Percentiles rank a stretch among this genome's conserved stretches.
phyloP scores from a whole-genome alignment of 2,113 vertebrate genomes.

The Ctenomys sociabilis region DNA sequence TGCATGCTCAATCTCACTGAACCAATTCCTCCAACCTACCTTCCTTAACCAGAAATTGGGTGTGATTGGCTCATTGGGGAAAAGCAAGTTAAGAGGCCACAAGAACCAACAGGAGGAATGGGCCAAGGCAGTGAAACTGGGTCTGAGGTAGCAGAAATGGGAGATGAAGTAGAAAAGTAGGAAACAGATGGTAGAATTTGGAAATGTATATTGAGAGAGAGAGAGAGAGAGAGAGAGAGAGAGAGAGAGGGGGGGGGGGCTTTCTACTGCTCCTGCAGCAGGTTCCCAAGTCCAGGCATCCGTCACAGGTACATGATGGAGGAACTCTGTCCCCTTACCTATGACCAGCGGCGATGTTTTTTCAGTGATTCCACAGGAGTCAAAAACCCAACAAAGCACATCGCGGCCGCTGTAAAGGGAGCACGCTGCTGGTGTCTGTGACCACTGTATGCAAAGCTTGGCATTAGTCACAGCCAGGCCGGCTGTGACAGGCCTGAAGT shows the following conservation, averaged over 20 bases:
- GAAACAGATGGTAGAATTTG: not conserved
- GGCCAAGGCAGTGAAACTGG: fast-evolving
- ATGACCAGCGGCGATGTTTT: constrained; percentile 84
- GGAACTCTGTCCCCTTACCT: constrained; percentile 82
- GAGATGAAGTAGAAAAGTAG: not conserved
- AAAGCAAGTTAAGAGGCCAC: not conserved
- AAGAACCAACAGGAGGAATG: not conserved
- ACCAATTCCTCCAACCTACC: not conserved
- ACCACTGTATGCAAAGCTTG: constrained; percentile 99
- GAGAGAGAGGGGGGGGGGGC: not conserved
- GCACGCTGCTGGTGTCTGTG: constrained; percentile 92
- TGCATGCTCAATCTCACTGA: fast-evolving
- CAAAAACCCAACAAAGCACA: constrained; percentile 89
- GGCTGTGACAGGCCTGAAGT: constrained; percentile 96
- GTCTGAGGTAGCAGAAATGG: not conserved
- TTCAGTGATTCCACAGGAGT: constrained; percentile 86
- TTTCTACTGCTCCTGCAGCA: not conserved
- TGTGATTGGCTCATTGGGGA: not conserved
- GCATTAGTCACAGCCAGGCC: constrained; percentile 98
- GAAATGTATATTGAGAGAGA: too few species aligned
- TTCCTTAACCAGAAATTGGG: fast-evolving
- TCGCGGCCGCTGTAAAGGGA: constrained; percentile 85
- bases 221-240: too few species aligned
- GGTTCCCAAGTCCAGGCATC: constrained; percentile 63
- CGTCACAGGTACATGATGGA: constrained; percentile 84